Percentiles rank a stretch among this genome's conserved stretches.
phyloP scores from a whole-genome alignment of 2,113 vertebrate genomes.

The Callipepla californica region DNA sequence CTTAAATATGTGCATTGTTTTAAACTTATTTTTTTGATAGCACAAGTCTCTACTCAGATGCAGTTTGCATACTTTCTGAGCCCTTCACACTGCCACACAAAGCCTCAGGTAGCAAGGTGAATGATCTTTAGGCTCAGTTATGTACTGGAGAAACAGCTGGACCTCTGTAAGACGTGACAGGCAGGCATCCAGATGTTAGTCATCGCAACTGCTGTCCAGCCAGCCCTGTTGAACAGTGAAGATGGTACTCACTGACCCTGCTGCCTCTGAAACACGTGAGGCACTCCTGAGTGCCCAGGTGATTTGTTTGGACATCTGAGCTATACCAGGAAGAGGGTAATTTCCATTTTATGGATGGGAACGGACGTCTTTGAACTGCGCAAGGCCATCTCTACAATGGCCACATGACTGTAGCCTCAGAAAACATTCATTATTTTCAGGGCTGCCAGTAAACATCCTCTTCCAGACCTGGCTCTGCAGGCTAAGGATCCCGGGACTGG shows the following conservation, averaged over 20 bases:
- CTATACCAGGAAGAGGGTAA: constrained; percentile 41
- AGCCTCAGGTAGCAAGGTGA: background rate
- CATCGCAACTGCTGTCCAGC: background rate
- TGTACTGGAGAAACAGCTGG: constrained; percentile 2
- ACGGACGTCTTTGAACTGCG: background rate
- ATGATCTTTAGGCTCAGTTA: background rate
- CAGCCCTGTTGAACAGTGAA: background rate
- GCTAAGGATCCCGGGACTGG: background rate
- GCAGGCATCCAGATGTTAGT: background rate
- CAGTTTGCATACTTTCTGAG: background rate
- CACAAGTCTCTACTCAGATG: background rate
- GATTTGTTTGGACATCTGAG: constrained; percentile 11
- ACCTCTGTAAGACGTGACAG: background rate
- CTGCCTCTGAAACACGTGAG: background rate
- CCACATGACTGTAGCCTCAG: background rate
- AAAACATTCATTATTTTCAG: constrained; percentile 30
- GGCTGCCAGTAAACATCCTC: constrained; percentile 29
- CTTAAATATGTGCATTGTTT: background rate
- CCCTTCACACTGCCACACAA: background rate
- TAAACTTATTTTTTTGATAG: background rate
- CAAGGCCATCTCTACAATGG: background rate
- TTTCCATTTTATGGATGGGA: constrained; percentile 26
- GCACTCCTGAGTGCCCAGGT: background rate
- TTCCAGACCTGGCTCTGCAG: constrained; percentile 13
- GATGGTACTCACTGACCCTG: background rate